These are phyloP conservation scores for Lacanobia oleracea DNA, from an alignment of 2,888 invertebrate species.

Conservation along the genomic window DNA sequence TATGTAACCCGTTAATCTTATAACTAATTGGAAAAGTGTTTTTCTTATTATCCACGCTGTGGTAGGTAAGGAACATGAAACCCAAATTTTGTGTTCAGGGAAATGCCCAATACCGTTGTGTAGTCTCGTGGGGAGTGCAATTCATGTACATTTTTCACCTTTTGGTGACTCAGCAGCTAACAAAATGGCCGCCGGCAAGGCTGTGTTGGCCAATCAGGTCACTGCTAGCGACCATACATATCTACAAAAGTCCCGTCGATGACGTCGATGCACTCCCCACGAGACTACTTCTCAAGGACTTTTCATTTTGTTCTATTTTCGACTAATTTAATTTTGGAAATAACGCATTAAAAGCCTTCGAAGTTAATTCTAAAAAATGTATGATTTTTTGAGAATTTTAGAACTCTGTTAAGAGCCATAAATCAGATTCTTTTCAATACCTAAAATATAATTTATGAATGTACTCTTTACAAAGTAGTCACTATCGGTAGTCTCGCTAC, in stretches of 20 bases:
- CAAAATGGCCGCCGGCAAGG: constrained; percentile 92
- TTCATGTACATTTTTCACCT: constrained; percentile 92
- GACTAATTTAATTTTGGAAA: constrained; percentile 76
- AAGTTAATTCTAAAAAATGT: constrained; percentile 15
- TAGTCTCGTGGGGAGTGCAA: constrained; percentile 91
- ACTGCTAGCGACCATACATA: constrained; percentile 82
- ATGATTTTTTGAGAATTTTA: constrained; percentile 32
- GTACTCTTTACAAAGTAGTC: constrained; percentile 88
- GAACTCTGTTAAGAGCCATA: background rate
- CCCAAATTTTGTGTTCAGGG: constrained; percentile 90
- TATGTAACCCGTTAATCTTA: constrained; percentile 55
- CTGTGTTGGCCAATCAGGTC: constrained; percentile 87
- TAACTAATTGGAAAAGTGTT: constrained; percentile 68
- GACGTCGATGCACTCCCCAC: constrained; percentile 88
- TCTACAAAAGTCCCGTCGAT: constrained; percentile 84
- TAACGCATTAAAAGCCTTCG: constrained; percentile 42
- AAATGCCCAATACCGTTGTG: constrained; percentile 91
- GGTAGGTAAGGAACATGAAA: constrained; percentile 86
- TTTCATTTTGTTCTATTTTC: constrained; percentile 84
- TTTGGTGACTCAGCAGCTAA: constrained; percentile 91
- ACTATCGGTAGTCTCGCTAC: constrained; percentile 86
- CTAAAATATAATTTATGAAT: constrained; percentile 86
- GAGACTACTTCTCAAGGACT: constrained; percentile 90
- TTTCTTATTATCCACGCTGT: constrained; percentile 79
- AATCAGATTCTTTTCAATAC: constrained; percentile 59